A percentile compares a stretch with the other conserved stretches of the same genome.
Evolutionary conservation across 2,113 vertebrate species (phyloP).

Genomic region (Oxyruncus cristatus): DNA sequence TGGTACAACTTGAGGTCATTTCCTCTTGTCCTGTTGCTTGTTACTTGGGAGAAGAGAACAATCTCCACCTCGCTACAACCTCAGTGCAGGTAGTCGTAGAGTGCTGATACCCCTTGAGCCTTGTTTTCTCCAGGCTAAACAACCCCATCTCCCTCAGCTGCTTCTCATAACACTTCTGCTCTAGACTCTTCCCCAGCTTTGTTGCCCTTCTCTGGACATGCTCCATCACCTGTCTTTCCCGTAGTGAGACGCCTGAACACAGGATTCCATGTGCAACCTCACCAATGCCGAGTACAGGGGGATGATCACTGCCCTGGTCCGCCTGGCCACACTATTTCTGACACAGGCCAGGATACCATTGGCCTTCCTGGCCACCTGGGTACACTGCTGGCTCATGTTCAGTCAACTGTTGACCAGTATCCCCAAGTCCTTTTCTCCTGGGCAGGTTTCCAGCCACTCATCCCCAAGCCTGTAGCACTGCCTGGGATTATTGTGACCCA

Average conservation of each 20-base stretch:
- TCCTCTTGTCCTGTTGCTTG: not conserved
- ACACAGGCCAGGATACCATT: not conserved
- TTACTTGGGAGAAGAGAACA: rapidly evolving
- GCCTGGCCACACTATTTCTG: not conserved
- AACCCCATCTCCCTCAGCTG: not conserved
- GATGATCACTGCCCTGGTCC: rapidly evolving
- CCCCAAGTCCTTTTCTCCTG: not conserved
- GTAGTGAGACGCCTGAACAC: not conserved
- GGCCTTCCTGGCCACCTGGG: not conserved
- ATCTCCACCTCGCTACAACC: not conserved
- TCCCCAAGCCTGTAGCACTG: not conserved
- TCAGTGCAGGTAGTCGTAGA: not conserved
- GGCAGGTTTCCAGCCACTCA: not conserved
- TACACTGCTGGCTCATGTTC: rapidly evolving
- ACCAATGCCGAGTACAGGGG: not conserved
- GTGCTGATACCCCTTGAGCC: not conserved
- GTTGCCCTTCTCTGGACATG: not conserved
- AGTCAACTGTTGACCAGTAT: rapidly evolving
- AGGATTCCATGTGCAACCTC: rapidly evolving
- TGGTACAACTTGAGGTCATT: not conserved
- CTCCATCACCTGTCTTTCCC: not conserved
- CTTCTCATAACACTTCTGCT: not conserved
- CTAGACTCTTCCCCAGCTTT: not conserved
- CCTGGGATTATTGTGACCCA: not conserved
- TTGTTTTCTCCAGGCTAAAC: not conserved